Conservation (phyloP, 2,797 vertebrate genomes). For the Chiroxiphia lanceolata region DNA sequence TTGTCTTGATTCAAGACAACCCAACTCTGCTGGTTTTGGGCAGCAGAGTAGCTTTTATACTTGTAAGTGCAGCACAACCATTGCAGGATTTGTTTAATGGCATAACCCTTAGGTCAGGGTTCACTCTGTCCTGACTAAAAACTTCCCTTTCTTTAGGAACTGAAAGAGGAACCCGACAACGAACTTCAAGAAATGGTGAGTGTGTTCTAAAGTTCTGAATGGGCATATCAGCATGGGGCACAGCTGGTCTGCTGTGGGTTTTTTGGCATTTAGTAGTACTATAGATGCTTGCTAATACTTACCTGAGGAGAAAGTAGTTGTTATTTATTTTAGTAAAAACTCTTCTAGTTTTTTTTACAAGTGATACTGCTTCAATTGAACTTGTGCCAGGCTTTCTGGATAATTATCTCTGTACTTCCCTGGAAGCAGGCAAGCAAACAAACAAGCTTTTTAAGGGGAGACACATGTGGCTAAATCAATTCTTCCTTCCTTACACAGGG, state of each 20-base stretch:
- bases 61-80: background rate
- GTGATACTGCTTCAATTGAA: background rate
- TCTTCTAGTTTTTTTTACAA: background rate
- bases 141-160: constrained; percentile 24
- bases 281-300: background rate
- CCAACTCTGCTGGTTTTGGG: too few species aligned
- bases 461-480: background rate
- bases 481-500: background rate
- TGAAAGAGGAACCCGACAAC: background rate
- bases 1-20: too few species aligned
- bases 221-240: background rate
- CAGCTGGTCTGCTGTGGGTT: background rate
- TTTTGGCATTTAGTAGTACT: background rate
- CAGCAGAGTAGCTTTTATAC: background rate
- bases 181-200: constrained; percentile 23
- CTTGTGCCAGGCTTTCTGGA: background rate
- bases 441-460: background rate
- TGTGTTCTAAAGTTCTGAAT: background rate
- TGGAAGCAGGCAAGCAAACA: background rate
- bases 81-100: background rate
- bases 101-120: background rate
- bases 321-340: background rate
- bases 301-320: background rate
- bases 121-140: background rate
- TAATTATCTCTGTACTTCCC: background rate